These are phyloP conservation scores for Enteromius viviparus DNA, from an alignment of 2,797 vertebrate genomes.

Conservation along the genomic window DNA sequence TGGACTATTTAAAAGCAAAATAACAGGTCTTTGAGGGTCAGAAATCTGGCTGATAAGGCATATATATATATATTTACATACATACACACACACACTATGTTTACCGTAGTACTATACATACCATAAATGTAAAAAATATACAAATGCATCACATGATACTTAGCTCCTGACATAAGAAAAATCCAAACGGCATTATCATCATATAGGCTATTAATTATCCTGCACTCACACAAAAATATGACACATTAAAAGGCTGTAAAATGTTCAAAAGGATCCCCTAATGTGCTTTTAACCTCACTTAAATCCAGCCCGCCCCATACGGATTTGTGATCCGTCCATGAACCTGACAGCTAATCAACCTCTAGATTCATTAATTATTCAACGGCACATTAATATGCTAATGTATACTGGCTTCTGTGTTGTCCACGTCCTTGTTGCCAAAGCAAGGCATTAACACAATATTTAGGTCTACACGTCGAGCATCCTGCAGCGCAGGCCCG, in stretches of 20 bases:
- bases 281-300: constrained; percentile 70
- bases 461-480: constrained; percentile 40
- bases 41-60: too few relatives aligned
- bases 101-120: too few relatives aligned
- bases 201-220: background rate
- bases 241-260: background rate
- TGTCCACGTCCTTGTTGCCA: constrained; percentile 63
- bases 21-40: too few relatives aligned
- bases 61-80: too few relatives aligned
- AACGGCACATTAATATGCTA: constrained; percentile 77
- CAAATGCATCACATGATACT: background rate
- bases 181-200: background rate
- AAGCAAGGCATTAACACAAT: constrained; percentile 55
- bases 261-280: constrained; percentile 53
- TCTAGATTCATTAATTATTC: constrained; percentile 75
- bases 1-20: too few relatives aligned
- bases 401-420: constrained; percentile 65
- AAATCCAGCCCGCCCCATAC: constrained; percentile 51
- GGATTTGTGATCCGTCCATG: constrained; percentile 66
- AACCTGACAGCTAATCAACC: constrained; percentile 66
- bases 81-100: too few relatives aligned
- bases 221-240: background rate
- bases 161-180: background rate
- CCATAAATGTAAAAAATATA: background rate
- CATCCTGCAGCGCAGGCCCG: background rate